Evolutionary conservation across 2,888 invertebrate genomes (phyloP), one percentile per base, ranked within the genome.

Genomic region (Eurytoma adleriae): DNA sequence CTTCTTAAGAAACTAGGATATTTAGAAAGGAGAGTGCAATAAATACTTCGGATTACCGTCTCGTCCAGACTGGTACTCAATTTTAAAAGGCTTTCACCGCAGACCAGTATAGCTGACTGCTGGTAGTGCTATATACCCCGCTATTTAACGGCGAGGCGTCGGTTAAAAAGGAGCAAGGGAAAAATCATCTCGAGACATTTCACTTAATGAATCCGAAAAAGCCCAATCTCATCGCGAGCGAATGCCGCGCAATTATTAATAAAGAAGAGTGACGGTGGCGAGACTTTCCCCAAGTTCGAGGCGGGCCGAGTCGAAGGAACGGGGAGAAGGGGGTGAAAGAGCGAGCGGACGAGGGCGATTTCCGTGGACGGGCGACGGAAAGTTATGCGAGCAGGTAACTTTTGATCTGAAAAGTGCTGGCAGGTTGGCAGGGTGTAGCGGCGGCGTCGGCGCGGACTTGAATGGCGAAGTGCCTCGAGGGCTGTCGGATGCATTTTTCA

Each of bases 401-500:
- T 88, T 89, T 87, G 89, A 89, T 90, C 87, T 86, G 87, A 88
- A 88, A 89, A 89, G 88, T 87, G 86, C 85, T 86, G 88, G 87
- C 88, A 87, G 88, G 86, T 87, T 86, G 86, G 86, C 86, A 83
- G 85, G 83, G 24, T 18, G 61, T 48, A 67, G 66, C 27, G 16
- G 75, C 30, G 80, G 52, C 66, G 81, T 10, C 83, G 84, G 85
- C 85, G 84, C 84, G 85, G 87, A 86, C 87, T 87, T 86, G 88
- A 88, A 88, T 87, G 86, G 86, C 84, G 84, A 86, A 88, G 88
- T 88, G 88, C 87, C 88, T 87, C 83, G 84, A 87, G 88, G 87
- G 85, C 85, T 83, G 87, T 86, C 84, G 84, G 86, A 89, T 90
- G 89, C 89, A 90, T 90, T 90, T 90, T 90, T 90, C 90, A 89